Base-by-base conservation (phyloP, 1,140 invertebrate genomes). In the Papilio polytes region DNA sequence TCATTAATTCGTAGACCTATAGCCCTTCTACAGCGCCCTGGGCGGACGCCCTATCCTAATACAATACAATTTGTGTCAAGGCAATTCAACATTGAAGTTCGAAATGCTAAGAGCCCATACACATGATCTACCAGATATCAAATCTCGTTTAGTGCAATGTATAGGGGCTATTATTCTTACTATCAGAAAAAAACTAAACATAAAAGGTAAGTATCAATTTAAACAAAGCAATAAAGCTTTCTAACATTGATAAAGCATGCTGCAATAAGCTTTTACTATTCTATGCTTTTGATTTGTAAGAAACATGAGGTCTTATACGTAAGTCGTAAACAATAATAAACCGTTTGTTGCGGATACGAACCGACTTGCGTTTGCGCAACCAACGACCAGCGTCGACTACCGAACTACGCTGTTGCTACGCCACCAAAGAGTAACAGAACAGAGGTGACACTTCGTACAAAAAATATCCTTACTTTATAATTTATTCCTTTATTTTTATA, bases 371-470 rank as follows among this genome's bases (percentile, higher is more conserved):
- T 26, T 31, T 31, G 66, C 63, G 70, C 77, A 81, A 53, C 80
- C 46, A 31, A 66, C 72, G 80, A 80, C 80, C 80, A 81, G 22
- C 66, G 77, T 44, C 73, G 53, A 80, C 81, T 83, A 83, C 82
- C 85, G 81, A 83, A 80, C 79, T 80, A 82, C 76, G 51, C 85
- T 91, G 90, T 91, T 91, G 87, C 90, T 91, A 90, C 44, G 90
- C 48, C 51, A 46, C n/a, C 87, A 85, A 44, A 87, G 86, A 90
- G 31, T 78, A 78, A 10, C 9, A 8, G 10, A 1, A 1, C 20
- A 87, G 85, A 89, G 10, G 63, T 2, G 80, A 78, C 73, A 46
- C 0, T 12, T 9, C 63, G 1, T 18, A 36, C 2, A 26, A 70
- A 70, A 70, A 31, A 15, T 13, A 31, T 36, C 10, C 20, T 8